A percentile compares a stretch with the other conserved stretches of the same genome.
phyloP scores from a whole-genome alignment of 2,797 vertebrate genomes.

The Parauchenoglanis ngamensis region DNA sequence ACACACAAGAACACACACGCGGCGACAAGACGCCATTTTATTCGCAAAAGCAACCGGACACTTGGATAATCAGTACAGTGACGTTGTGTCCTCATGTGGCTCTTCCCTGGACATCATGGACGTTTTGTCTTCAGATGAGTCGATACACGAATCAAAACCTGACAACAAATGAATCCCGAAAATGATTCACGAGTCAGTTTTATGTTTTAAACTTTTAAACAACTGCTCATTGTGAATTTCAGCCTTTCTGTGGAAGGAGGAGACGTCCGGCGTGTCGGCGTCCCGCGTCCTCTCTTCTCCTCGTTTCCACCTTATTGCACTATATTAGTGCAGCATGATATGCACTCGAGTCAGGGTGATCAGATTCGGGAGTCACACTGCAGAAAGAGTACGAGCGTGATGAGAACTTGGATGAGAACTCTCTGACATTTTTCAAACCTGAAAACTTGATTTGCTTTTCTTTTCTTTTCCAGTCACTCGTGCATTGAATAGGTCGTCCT shows the following conservation, averaged over 20 bases:
- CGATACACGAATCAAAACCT: background rate
- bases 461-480: constrained; percentile 60
- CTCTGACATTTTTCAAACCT: constrained; percentile 22
- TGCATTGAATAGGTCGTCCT: constrained; percentile 69
- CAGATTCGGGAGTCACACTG: constrained; percentile 37
- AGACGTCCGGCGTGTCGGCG: constrained; percentile 74
- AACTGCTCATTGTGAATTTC: constrained; percentile 45
- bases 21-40: constrained; percentile 63
- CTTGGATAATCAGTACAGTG: constrained; percentile 10
- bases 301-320: constrained; percentile 91
- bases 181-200: constrained; percentile 65
- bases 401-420: background rate
- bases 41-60: background rate
- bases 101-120: constrained; percentile 58
- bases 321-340: constrained; percentile 99
- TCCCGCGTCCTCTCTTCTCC: constrained; percentile 79
- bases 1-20: constrained; percentile 36
- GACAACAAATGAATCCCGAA: background rate
- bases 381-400: constrained; percentile 45
- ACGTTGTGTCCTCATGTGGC: background rate
- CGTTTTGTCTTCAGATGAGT: background rate
- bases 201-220: constrained; percentile 63
- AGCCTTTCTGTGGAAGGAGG: constrained; percentile 75
- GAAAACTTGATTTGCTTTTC: constrained; percentile 66
- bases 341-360: constrained; percentile 77